Conservation (phyloP, 2,113 vertebrate genomes). For the Manacus vitellinus region DNA sequence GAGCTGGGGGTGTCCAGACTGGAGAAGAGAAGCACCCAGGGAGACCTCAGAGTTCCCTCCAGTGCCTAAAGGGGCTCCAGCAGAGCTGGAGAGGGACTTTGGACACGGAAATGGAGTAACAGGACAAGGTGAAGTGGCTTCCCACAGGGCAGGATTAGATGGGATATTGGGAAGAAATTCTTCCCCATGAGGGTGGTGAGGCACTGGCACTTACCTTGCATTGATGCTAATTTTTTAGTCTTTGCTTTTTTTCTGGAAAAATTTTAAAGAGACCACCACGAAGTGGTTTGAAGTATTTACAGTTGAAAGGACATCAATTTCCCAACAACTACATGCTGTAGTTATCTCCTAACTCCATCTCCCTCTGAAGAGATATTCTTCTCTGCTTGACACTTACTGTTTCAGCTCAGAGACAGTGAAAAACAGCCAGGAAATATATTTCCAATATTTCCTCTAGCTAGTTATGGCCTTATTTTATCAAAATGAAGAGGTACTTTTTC, state of each 20-base stretch:
- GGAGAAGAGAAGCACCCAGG: background rate
- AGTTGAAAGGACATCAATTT: background rate
- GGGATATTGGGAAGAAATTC: background rate
- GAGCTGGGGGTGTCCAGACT: background rate
- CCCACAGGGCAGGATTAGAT: background rate
- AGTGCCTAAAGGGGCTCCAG: background rate
- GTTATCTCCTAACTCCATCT: background rate
- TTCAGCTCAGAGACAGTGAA: background rate
- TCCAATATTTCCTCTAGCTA: background rate
- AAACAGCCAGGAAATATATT: background rate
- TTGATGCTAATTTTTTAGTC: background rate
- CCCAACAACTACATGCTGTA: background rate
- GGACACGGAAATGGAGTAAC: background rate
- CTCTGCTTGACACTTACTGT: background rate
- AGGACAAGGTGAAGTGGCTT: background rate
- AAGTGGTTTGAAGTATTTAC: background rate
- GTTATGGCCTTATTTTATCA: conserved; percentile 1
- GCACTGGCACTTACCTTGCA: background rate
- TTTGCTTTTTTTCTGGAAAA: background rate
- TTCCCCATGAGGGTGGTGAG: background rate
- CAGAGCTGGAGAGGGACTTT: background rate
- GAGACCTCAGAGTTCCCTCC: background rate
- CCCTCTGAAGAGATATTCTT: background rate
- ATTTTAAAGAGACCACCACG: background rate
- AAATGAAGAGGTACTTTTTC: background rate